Evolutionary conservation across 2,888 invertebrate genomes (phyloP).

Genomic region (Glaucopsyche alexis): DNA sequence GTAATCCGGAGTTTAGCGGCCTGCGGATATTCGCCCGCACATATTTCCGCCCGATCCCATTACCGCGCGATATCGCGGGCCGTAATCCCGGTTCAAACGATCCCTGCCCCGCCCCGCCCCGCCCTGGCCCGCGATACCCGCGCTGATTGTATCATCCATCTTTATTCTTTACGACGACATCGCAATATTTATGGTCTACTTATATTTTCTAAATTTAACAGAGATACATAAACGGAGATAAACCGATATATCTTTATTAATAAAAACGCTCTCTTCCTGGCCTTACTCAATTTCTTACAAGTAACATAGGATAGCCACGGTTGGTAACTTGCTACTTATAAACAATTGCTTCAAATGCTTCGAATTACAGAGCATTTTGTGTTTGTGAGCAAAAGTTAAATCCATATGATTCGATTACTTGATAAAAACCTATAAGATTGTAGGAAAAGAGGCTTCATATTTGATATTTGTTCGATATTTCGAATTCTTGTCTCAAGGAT

Average conservation of each 20-base stretch:
- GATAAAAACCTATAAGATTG: too few species aligned
- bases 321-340: too few species aligned
- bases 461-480: too few species aligned
- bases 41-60: constrained; percentile 15
- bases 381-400: too few species aligned
- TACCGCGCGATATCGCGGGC: constrained; percentile 15
- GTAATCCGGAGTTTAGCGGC: constrained; percentile 12
- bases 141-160: constrained; percentile 12
- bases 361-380: too few species aligned
- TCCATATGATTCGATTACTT: too few species aligned
- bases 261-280: too few species aligned
- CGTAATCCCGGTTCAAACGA: constrained; percentile 17
- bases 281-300: too few species aligned
- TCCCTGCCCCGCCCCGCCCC: not conserved
- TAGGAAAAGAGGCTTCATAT: too few species aligned
- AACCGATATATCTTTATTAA: not conserved
- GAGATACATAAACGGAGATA: not conserved
- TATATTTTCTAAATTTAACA: not conserved
- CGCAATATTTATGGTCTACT: not conserved
- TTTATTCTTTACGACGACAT: constrained; percentile 15
- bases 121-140: not conserved
- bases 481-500: too few species aligned
- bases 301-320: too few species aligned
- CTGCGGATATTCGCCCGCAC: constrained; percentile 8
- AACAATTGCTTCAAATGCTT: too few species aligned